phyloP scores from a whole-genome alignment of 1,140 invertebrate species.

The Temnothorax longispinosus region DNA sequence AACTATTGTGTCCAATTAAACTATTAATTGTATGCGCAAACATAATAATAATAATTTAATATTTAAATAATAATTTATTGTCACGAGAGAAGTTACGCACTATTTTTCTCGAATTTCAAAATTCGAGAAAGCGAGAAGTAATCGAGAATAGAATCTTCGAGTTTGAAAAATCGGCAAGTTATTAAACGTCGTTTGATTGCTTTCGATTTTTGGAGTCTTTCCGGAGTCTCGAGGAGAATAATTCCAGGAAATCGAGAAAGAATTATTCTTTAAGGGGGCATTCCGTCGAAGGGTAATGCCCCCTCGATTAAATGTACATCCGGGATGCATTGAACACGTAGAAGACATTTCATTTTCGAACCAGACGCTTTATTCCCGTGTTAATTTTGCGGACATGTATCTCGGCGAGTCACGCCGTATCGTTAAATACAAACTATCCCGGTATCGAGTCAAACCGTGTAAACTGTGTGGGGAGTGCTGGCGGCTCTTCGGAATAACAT shows the following conservation, averaged over 20 bases:
- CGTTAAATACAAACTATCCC: conserved; percentile 1
- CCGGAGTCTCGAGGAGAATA: not conserved
- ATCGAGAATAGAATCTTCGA: not conserved
- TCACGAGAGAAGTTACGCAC: not conserved
- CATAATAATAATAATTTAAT: not conserved
- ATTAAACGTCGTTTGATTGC: not conserved
- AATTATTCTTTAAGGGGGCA: not conserved
- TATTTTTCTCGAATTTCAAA: not conserved
- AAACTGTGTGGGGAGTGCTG: not conserved
- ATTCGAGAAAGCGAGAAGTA: not conserved
- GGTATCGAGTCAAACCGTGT: conserved; percentile 12
- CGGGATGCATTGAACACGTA: no score
- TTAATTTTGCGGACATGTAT: conserved; percentile 3
- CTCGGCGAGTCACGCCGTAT: not conserved
- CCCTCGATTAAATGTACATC: not conserved
- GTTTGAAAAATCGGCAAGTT: not conserved
- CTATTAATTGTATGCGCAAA: not conserved
- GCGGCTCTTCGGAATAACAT: conserved; percentile 21
- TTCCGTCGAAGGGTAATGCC: not conserved
- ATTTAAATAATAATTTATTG: not conserved
- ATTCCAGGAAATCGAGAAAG: not conserved
- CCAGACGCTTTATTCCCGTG: not conserved
- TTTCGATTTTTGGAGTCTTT: not conserved
- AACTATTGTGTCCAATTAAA: not conserved
- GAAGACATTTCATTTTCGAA: not conserved